phyloP scores from a whole-genome alignment of 2,113 vertebrate species.

The Melospiza melodia region DNA sequence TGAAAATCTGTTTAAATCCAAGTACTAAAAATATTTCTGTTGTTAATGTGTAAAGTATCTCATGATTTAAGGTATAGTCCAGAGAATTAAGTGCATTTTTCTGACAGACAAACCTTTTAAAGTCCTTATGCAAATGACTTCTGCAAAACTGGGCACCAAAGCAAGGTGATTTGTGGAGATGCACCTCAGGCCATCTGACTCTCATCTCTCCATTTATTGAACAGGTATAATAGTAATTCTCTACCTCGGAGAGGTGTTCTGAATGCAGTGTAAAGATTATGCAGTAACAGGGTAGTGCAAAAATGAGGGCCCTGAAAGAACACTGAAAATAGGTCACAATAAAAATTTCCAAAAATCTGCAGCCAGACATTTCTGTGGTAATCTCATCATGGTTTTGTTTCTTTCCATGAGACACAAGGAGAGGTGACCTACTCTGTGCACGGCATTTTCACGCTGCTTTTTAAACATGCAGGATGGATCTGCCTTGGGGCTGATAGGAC shows the following conservation, averaged over 20 bases:
- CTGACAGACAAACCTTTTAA: neutral
- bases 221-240: neutral
- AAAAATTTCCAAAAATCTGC: neutral
- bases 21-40: neutral
- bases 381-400: neutral
- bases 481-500: slow-evolving; percentile 26
- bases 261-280: neutral
- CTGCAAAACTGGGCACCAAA: neutral
- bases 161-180: neutral
- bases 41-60: neutral
- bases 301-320: neutral
- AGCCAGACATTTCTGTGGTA: neutral
- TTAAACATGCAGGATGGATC: slow-evolving; percentile 11
- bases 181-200: neutral
- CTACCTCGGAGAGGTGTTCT: neutral
- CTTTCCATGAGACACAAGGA: neutral
- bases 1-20: neutral
- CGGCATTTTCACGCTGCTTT: neutral
- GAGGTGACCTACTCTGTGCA: neutral
- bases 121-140: neutral
- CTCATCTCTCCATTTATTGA: neutral
- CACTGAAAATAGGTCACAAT: neutral
- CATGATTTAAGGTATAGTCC: neutral
- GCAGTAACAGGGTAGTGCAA: neutral
- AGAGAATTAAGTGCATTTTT: neutral